These are phyloP conservation scores for Epistrophe eligans DNA, from an alignment of 2,888 invertebrate genomes.

Conservation along the genomic window DNA sequence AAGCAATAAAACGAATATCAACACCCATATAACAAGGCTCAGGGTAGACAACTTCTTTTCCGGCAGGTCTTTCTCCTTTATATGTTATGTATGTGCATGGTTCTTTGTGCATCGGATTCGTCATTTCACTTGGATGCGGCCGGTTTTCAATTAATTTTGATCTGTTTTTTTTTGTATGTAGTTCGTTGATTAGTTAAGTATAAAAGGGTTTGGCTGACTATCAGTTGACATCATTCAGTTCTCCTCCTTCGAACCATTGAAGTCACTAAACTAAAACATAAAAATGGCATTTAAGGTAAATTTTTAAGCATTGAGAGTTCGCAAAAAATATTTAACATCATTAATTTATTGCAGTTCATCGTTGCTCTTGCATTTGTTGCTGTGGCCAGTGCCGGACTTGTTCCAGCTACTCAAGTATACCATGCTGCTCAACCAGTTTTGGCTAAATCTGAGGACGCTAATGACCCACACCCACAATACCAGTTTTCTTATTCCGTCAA, in stretches of 20 bases:
- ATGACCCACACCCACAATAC: conserved; percentile 82
- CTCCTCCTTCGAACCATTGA: background rate
- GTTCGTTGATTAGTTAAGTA: conserved; percentile 22
- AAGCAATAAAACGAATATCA: conserved; percentile 4
- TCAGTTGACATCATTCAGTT: conserved; percentile 25
- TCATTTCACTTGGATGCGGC: background rate
- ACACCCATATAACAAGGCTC: background rate
- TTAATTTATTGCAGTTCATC: conserved; percentile 43
- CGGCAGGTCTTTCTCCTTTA: conserved; percentile 1
- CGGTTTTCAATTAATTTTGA: conserved; percentile 10
- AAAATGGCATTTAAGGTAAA: conserved; percentile 68
- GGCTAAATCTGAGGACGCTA: conserved; percentile 79
- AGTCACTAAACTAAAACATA: conserved; percentile 10
- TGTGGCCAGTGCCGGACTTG: conserved; percentile 56
- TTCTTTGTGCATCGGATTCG: conserved; percentile 3
- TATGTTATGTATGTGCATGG: too few species aligned
- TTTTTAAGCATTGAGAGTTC: background rate
- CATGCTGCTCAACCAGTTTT: conserved; percentile 78
- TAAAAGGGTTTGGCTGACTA: conserved; percentile 38
- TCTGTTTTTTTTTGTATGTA: background rate
- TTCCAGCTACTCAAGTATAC: conserved; percentile 53
- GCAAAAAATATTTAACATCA: background rate
- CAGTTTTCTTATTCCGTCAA: conserved; percentile 80
- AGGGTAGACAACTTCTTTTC: conserved; percentile 29
- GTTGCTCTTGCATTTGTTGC: conserved; percentile 60